phyloP scores from a whole-genome alignment of 2,113 vertebrate genomes.

The Chaenogobius annularis region DNA sequence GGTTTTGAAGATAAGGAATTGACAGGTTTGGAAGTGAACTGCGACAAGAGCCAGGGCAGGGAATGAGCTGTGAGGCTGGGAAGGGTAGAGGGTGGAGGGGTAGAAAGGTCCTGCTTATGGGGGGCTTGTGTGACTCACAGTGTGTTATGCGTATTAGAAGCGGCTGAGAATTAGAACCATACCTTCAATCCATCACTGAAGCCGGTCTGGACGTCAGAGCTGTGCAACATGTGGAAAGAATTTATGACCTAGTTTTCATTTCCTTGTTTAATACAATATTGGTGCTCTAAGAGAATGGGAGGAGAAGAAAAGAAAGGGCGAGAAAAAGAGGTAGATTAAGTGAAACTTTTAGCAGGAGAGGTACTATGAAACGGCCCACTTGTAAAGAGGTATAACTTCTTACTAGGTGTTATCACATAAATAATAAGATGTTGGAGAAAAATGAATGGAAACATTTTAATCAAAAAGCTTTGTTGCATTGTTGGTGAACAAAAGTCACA shows the following conservation, averaged over 20 bases:
- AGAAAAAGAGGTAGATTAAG: slow-evolving; percentile 26
- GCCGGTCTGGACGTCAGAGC: slow-evolving; percentile 62
- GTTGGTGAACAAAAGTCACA: too few species aligned
- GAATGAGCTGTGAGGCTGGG: slow-evolving; percentile 11
- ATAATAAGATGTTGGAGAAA: background rate
- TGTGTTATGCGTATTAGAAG: slow-evolving; percentile 3
- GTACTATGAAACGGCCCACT: slow-evolving; percentile 22
- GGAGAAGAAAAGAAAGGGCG: slow-evolving; percentile 35
- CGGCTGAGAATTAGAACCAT: slow-evolving; percentile 71
- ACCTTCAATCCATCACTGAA: slow-evolving; percentile 72
- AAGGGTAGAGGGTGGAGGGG: slow-evolving; percentile 10
- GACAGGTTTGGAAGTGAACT: slow-evolving; percentile 42
- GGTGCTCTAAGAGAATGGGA: slow-evolving; percentile 38
- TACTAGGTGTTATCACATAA: background rate
- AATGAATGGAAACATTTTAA: background rate
- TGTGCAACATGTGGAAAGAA: slow-evolving; percentile 81
- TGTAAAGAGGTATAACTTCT: background rate
- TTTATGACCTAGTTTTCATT: slow-evolving; percentile 83
- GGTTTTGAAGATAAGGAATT: slow-evolving; percentile 35
- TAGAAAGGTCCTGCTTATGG: slow-evolving; percentile 36
- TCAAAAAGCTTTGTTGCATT: background rate
- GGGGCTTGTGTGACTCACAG: slow-evolving; percentile 15
- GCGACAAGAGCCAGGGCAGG: too few species aligned
- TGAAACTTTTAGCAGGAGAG: slow-evolving; percentile 11
- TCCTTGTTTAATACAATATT: slow-evolving; percentile 74